Percentiles rank a stretch among this genome's conserved stretches.
Evolutionary conservation across 1,140 invertebrate species (phyloP).

Genomic region (Hydropsyche tenuis): DNA sequence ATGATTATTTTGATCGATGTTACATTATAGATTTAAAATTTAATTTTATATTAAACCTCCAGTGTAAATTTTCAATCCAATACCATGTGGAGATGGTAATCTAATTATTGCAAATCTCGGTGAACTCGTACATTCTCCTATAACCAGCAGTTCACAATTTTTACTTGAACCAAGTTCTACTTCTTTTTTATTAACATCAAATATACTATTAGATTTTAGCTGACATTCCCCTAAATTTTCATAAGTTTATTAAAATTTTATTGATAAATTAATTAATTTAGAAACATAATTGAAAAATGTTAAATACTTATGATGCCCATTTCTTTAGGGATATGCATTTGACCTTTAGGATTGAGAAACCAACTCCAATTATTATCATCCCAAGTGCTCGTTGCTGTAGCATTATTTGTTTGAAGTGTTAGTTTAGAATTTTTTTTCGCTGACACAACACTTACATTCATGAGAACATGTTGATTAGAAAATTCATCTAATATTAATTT

Average conservation of each 20-base stretch:
- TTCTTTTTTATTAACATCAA: not conserved
- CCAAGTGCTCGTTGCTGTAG: not conserved
- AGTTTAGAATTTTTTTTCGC: not conserved
- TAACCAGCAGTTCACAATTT: slow-evolving; percentile 33
- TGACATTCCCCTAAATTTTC: slow-evolving; percentile 39
- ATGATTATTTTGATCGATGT: too few species aligned
- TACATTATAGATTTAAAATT: not conserved
- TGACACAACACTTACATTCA: slow-evolving; percentile 15
- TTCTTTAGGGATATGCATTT: slow-evolving; percentile 17
- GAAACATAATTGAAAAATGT: not conserved
- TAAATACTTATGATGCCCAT: slow-evolving; percentile 28
- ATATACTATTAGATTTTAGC: slow-evolving; percentile 10
- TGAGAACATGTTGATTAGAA: not conserved
- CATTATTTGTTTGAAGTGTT: not conserved
- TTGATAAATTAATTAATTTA: not conserved
- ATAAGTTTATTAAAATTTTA: slow-evolving; percentile 22
- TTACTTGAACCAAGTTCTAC: slow-evolving; percentile 15
- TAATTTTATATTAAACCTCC: slow-evolving; percentile 34
- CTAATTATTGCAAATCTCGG: slow-evolving; percentile 39
- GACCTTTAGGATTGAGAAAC: slow-evolving; percentile 14
- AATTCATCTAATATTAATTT: slow-evolving; percentile 19
- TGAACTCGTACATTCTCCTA: slow-evolving; percentile 38
- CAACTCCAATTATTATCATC: not conserved
- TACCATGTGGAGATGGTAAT: slow-evolving; percentile 30
- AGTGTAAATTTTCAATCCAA: slow-evolving; percentile 34